Conservation (phyloP, 2,113 vertebrate species). For the Dendrocopos noguchii region DNA sequence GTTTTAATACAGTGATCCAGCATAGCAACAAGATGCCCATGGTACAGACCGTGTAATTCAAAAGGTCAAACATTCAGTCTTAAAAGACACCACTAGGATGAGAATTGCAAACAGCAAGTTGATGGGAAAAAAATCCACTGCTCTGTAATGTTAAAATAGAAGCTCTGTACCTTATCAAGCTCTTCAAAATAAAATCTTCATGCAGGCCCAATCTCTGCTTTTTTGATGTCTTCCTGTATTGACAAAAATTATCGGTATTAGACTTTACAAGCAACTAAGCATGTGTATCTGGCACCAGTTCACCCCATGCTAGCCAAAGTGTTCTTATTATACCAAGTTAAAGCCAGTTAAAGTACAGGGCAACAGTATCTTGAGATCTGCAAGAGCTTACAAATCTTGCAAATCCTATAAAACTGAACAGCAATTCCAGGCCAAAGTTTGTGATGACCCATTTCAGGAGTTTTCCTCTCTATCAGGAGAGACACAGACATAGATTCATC, state of each 20-base stretch:
- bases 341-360: neutral
- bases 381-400: neutral
- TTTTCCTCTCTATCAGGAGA: neutral
- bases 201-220: neutral
- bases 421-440: accelerated
- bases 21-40: accelerated
- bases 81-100: neutral
- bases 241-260: neutral
- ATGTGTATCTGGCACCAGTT: neutral
- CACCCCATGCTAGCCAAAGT: neutral
- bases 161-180: neutral
- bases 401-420: neutral
- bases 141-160: neutral
- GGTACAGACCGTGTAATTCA: accelerated
- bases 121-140: neutral
- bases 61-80: neutral
- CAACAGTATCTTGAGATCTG: neutral
- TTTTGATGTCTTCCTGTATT: neutral
- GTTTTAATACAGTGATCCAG: neutral
- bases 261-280: neutral
- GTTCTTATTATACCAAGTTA: neutral
- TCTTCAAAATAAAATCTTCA: neutral
- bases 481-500: neutral
- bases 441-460: neutral
- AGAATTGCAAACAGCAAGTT: neutral